Evolutionary conservation across 2,797 vertebrate species (phyloP).

Genomic region (Notolepis coatsorum): DNA sequence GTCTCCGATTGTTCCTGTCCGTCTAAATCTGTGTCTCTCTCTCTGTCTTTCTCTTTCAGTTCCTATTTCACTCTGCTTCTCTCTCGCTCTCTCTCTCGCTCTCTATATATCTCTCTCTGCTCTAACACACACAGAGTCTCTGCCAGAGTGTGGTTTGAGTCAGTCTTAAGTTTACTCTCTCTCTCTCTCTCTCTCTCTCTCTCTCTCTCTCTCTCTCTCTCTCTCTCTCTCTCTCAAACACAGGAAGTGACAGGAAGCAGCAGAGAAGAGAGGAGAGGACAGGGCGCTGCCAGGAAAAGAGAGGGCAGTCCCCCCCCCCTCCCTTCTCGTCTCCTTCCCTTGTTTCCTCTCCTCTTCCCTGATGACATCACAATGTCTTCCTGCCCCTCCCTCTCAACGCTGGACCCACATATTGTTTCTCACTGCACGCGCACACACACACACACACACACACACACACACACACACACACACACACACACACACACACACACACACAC

Average conservation of each 20-base stretch:
- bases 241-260: conserved; percentile 32
- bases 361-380: conserved; percentile 84
- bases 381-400: conserved; percentile 76
- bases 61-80: no score
- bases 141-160: conserved; percentile 14
- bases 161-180: conserved; percentile 9
- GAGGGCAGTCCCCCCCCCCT: conserved; percentile 56
- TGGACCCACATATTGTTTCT: conserved; percentile 58
- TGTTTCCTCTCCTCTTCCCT: conserved; percentile 77
- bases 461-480: not conserved
- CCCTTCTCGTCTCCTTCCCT: conserved; percentile 29
- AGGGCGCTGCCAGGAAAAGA: conserved; percentile 70
- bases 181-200: conserved; percentile 15
- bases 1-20: no score
- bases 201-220: conserved; percentile 9
- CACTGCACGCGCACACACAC: conserved; percentile 17
- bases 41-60: no score
- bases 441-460: conserved; percentile 1
- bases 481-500: conserved; percentile 3
- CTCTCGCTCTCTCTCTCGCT: no score
- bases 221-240: not conserved
- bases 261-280: conserved; percentile 2
- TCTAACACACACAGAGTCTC: conserved; percentile 1
- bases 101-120: no score
- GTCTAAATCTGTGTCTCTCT: no score